These are phyloP conservation scores for Eupithecia pulchellata DNA, from an alignment of 2,888 invertebrate genomes.

Conservation along the genomic window DNA sequence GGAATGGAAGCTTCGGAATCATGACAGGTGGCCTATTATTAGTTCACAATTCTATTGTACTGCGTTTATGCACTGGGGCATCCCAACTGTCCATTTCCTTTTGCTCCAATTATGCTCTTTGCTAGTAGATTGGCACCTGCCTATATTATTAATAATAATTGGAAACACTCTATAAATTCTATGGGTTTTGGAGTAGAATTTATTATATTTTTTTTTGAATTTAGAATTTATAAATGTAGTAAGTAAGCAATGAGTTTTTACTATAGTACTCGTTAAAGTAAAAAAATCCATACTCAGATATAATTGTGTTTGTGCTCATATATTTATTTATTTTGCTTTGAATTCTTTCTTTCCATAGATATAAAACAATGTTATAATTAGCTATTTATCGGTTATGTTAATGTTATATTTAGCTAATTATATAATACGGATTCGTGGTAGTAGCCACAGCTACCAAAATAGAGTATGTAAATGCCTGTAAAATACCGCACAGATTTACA, in stretches of 20 bases:
- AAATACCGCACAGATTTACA: conserved; percentile 41
- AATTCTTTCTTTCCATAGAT: neutral
- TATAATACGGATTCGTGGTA: neutral
- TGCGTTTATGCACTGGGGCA: neutral
- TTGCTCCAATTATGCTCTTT: neutral
- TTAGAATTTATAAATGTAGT: neutral
- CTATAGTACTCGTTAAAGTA: too few species aligned
- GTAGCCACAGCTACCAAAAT: conserved; percentile 7
- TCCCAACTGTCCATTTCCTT: neutral
- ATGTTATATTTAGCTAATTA: neutral
- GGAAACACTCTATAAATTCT: neutral
- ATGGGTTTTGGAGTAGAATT: neutral
- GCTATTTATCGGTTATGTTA: neutral
- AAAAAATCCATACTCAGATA: neutral
- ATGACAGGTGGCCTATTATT: neutral
- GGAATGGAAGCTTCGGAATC: neutral
- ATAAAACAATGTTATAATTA: neutral
- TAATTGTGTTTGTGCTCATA: neutral
- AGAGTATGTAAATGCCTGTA: conserved; percentile 66
- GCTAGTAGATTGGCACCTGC: neutral
- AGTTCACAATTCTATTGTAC: neutral
- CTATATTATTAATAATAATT: neutral
- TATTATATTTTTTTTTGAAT: neutral
- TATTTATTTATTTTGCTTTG: neutral
- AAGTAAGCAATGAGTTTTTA: neutral